Base-by-base conservation (phyloP, 64 coral and sea anemone genomes). In the Dendronephthya gigantea region DNA sequence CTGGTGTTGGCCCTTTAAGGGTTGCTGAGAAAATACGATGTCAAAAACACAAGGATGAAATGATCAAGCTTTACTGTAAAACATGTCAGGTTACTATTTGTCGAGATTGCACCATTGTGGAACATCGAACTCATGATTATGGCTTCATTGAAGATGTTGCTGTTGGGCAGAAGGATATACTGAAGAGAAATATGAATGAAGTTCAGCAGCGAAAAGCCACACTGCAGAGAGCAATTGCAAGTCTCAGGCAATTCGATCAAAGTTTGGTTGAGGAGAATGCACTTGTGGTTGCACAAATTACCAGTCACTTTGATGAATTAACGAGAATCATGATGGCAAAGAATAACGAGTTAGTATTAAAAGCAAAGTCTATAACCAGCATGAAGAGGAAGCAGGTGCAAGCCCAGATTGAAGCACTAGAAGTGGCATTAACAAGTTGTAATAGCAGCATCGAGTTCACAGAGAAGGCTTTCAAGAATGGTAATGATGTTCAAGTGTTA, bases 401-500 rank as follows among this genome's bases (percentile, higher is more conserved):
- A 62, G 55, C 55, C 55, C 86, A 88, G 58, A 72, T 52, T 40
- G 72, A 88, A 32, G 41, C 49, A 37, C 23, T 88, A 22, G 48
- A 82, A 27, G 11, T 82, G 19, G 72, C 86, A 35, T 82, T 88
- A 51, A 58, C 48, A 38, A 50, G 29, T 48, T 25, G 76, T 55
- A 56, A 27, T 9, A 82, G 86, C 74, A 52, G 74, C 82, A 51
- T 55, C 38, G 86, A 88, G 0, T 88, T 88, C 32, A 58, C 74
- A 17, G 74, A 88, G 40, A 82, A 82, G 75, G 74, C 86, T 9
- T 81, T 88, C 25, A 62, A 52, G 56, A 81, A 82, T 58, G 86
- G 86, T n/a, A 88, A 81, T 51, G 47, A 88, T 82, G 74, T 81
- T 25, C 58, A 88, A 47, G 43, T 88, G 29, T 12, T 88, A 30